phyloP scores from a whole-genome alignment of 2,113 vertebrate genomes.

The Prionailurus viverrinus region DNA sequence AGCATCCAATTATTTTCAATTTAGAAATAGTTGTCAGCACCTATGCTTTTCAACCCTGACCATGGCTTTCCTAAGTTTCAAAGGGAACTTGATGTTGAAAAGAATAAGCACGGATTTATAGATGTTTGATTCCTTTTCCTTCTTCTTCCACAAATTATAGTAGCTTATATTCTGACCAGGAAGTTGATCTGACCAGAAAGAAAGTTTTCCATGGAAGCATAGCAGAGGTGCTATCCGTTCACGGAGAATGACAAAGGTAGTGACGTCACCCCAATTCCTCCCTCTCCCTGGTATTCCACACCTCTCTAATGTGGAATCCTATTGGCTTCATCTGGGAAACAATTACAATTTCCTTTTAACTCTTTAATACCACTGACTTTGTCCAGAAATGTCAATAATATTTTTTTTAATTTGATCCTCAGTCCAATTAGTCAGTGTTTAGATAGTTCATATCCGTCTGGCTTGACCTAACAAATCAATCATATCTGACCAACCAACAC shows the following conservation, averaged over 20 bases:
- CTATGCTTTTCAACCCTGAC: slow-evolving; percentile 83
- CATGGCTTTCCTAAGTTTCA: slow-evolving; percentile 81
- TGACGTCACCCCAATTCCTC: neutral
- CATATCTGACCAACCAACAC: neutral
- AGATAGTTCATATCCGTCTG: neutral
- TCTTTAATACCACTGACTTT: neutral
- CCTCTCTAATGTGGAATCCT: neutral
- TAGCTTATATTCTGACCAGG: slow-evolving; percentile 73
- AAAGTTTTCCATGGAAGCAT: neutral
- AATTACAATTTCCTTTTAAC: neutral
- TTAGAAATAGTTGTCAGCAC: slow-evolving; percentile 84
- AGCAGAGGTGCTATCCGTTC: neutral
- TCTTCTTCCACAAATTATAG: slow-evolving; percentile 68
- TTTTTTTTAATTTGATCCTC: neutral
- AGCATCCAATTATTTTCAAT: slow-evolving; percentile 87
- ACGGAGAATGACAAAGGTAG: neutral
- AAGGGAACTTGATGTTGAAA: slow-evolving; percentile 83
- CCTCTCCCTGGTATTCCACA: neutral
- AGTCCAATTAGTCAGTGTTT: neutral
- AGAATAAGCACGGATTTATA: slow-evolving; percentile 79
- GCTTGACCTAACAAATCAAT: neutral
- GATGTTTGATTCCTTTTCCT: slow-evolving; percentile 76
- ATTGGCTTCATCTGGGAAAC: neutral
- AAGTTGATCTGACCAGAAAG: neutral
- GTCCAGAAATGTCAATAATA: neutral